Percentiles rank a stretch among this genome's conserved stretches.
phyloP scores from a whole-genome alignment of 1,140 invertebrate species.

The Sesamia nonagrioides region DNA sequence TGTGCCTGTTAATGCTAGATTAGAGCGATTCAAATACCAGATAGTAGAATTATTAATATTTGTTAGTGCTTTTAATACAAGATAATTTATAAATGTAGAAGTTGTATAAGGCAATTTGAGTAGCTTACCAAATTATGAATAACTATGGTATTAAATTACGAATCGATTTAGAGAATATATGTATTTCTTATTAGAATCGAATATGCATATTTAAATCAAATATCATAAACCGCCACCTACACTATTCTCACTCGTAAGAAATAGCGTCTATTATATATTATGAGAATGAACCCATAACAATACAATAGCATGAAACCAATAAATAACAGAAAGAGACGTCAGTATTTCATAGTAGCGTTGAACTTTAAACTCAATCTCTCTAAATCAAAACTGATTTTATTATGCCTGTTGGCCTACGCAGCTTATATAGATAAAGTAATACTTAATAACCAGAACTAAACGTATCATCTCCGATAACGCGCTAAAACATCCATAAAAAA shows the following conservation, averaged over 20 bases:
- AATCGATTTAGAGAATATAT: too few species aligned
- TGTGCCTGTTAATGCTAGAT: constrained; percentile 32
- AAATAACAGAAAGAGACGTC: constrained; percentile 16
- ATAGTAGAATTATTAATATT: background rate
- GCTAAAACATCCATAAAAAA: constrained; percentile 50
- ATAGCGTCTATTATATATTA: background rate
- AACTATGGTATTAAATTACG: background rate
- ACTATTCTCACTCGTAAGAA: background rate
- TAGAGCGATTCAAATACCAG: constrained; percentile 18
- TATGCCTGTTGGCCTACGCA: constrained; percentile 15
- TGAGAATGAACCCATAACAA: constrained; percentile 14
- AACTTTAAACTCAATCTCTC: constrained; percentile 39
- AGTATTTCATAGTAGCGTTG: background rate
- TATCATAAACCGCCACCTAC: background rate
- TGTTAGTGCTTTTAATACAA: background rate
- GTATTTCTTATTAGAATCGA: too few species aligned
- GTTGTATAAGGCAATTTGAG: background rate
- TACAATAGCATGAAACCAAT: constrained; percentile 4
- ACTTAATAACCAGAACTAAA: constrained; percentile 45
- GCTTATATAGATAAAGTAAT: constrained; percentile 39
- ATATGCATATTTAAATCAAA: background rate
- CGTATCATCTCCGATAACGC: constrained; percentile 31
- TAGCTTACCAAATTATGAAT: too few species aligned
- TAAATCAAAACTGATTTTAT: constrained; percentile 43
- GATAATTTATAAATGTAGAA: background rate